Conservation (phyloP, 2,113 vertebrate genomes). For the Harpagus bidentatus region DNA sequence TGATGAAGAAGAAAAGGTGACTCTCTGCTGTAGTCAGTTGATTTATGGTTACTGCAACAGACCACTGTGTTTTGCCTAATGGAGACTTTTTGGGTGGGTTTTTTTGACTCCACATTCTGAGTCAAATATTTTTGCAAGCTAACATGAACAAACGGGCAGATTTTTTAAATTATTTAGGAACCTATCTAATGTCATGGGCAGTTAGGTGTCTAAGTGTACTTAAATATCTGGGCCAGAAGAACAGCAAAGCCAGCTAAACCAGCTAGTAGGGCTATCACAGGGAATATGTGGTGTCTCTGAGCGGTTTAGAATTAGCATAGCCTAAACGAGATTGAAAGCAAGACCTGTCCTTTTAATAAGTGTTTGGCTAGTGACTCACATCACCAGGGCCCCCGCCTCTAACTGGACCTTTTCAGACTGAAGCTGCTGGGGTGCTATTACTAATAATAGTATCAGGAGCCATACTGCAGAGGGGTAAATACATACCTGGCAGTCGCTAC, state of each 20-base stretch:
- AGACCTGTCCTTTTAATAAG: slow-evolving; percentile 43
- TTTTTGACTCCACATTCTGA: neutral
- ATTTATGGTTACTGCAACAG: neutral
- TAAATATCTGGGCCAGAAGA: slow-evolving; percentile 22
- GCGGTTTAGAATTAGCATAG: slow-evolving; percentile 22
- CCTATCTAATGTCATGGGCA: neutral
- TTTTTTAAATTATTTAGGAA: neutral
- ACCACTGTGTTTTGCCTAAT: neutral
- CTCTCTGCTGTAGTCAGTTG: neutral
- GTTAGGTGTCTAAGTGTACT: neutral
- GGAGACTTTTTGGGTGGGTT: neutral
- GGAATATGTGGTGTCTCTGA: slow-evolving; percentile 27
- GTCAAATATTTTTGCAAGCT: neutral
- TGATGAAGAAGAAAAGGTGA: neutral
- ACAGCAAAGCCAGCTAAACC: slow-evolving; percentile 50
- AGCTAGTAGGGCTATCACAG: slow-evolving; percentile 20
- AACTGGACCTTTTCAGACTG: slow-evolving; percentile 12
- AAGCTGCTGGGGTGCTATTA: slow-evolving; percentile 28
- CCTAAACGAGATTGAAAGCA: slow-evolving; percentile 31
- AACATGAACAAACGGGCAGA: neutral
- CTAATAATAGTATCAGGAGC: slow-evolving; percentile 55
- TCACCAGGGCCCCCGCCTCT: slow-evolving; percentile 32
- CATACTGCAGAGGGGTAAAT: neutral
- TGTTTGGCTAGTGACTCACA: slow-evolving; percentile 46
- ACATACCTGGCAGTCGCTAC: neutral